Evolutionary conservation across 2,888 invertebrate species (phyloP), one percentile per base, ranked within the genome.

Genomic region (Bedellia somnulentella): DNA sequence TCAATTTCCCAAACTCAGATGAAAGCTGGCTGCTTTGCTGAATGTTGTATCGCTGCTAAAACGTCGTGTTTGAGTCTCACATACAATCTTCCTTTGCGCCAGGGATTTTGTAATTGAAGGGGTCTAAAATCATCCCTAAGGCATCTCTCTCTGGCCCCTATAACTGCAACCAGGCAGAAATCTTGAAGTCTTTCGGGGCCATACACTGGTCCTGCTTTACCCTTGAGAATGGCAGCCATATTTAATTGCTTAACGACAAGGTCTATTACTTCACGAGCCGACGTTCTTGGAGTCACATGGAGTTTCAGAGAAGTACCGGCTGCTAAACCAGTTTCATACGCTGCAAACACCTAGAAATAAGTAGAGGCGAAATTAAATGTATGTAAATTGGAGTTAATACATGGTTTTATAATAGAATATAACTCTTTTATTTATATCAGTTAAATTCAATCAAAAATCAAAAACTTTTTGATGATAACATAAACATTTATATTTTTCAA

Each of bases 161-260:
- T 93, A 15, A 97, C 95, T 0, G 95, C 93, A 3, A 96, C 96
- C 26, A 97, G 79, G 56, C 95, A 96, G 62, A 95, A 96, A 54
- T 93, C 92, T 36, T 83, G 83, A 35, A 93, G 68, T 56, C 89
- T 86, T 31, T 91, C 92, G 2, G 87, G 82, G 0, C 86, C 84
- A 51, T 92, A 92, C 24, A 93, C 86, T 0, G 94, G 94, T 0
- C 90, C 91, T 24, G 87, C 82, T 55, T 88, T 89, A 26, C 90
- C 73, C 59, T 92, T 93, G 12, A 92, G 70, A 11, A 89, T 84
- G 30, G 91, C 90, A 9, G 93, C 93, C 86, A 93, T 91, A 56
- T 96, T 96, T 24, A 98, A 79, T 60, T 98, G 96, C 55, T 93
- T 91, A 31, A 98, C 92, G 13, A 98, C 95, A 37, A 97, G 79